Evolutionary conservation across 2,797 vertebrate species (phyloP).

Genomic region (Echeneis naucrates): DNA sequence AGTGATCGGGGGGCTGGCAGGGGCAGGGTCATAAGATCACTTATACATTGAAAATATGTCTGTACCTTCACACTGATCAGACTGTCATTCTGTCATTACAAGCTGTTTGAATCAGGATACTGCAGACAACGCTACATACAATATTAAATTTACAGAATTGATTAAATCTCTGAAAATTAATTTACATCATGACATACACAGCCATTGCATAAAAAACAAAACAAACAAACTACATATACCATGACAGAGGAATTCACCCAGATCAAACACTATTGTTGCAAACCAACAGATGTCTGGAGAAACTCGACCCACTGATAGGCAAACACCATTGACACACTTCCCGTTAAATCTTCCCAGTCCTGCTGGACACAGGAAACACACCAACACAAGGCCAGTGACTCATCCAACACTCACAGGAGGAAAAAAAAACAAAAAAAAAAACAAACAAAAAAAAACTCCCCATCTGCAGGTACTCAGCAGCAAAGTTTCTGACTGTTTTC

Average conservation of each 20-base stretch:
- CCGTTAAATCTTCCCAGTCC: constrained; percentile 4
- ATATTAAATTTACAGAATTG: not conserved
- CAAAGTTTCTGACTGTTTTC: constrained; percentile 21
- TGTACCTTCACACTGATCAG: too few species aligned
- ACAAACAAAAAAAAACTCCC: not conserved
- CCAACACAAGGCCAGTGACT: not conserved
- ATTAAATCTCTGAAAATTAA: too few species aligned
- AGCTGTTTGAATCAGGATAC: too few species aligned
- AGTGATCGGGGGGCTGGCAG: too few species aligned
- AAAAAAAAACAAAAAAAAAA: constrained; percentile 8
- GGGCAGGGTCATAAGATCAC: too few species aligned
- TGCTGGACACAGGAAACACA: not conserved
- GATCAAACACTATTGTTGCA: not conserved
- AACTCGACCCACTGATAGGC: not conserved
- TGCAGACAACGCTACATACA: not conserved
- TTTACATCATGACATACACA: not conserved
- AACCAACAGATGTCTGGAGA: constrained; percentile 14
- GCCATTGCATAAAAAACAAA: not conserved
- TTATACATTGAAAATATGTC: too few species aligned
- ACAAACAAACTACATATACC: not conserved
- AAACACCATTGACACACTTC: not conserved
- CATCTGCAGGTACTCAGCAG: not conserved
- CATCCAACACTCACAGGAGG: not conserved
- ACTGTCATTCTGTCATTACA: too few species aligned
- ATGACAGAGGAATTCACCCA: not conserved